Evolutionary conservation across 2,113 vertebrate species (phyloP).

Genomic region (Syngnathus typhle): DNA sequence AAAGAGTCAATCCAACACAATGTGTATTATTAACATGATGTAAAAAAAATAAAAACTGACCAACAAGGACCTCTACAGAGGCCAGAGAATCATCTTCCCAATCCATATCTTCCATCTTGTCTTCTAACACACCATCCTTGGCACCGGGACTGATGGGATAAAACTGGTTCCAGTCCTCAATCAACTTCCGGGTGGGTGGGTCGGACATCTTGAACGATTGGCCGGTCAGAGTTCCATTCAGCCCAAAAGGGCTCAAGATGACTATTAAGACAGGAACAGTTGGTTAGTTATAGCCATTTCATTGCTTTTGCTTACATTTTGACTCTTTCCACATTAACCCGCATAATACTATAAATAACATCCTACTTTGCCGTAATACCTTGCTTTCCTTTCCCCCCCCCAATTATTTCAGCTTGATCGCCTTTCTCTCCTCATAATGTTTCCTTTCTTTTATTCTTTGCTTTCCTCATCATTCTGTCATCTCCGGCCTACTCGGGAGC

Average conservation of each 20-base stretch:
- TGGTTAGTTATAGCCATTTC: too few relatives aligned
- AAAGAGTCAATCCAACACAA: not conserved
- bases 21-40: not conserved
- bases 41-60: constrained; percentile 64
- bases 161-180: constrained; percentile 98
- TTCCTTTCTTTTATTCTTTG: constrained; percentile 6
- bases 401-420: not conserved
- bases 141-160: constrained; percentile 88
- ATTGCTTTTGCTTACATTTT: not conserved
- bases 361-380: not conserved
- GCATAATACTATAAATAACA: not conserved
- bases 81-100: constrained; percentile 98
- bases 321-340: not conserved
- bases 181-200: constrained; percentile 91
- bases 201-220: constrained; percentile 98
- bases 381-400: not conserved
- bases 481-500: constrained; percentile 18
- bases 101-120: constrained; percentile 90
- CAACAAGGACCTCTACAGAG: constrained; percentile 97
- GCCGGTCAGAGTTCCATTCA: constrained; percentile 94
- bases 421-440: constrained; percentile 4
- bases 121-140: constrained; percentile 80
- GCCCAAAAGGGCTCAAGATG: constrained; percentile 94
- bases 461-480: constrained; percentile 15
- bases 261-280: constrained; percentile 61